Evolutionary conservation across 2,797 vertebrate genomes (phyloP).

Genomic region (Acanthis flammea): DNA sequence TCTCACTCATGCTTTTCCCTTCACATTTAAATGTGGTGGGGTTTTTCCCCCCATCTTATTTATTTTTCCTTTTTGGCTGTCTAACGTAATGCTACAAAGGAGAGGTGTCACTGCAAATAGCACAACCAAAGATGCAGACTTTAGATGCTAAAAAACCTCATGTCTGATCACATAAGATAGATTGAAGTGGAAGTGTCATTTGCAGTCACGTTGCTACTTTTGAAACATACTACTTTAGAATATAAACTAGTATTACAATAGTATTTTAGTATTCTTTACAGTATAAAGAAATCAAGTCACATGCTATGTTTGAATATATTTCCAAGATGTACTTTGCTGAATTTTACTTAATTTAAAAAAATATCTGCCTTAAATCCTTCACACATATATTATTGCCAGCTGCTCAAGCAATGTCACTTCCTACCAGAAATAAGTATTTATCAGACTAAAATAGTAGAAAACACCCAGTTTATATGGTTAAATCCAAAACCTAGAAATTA

Average conservation of each 20-base stretch:
- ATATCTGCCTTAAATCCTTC: neutral
- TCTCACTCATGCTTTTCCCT: neutral
- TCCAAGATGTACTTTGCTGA: neutral
- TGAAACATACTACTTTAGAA: neutral
- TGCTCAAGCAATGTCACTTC: neutral
- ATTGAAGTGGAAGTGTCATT: neutral
- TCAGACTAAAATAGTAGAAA: neutral
- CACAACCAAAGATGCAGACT: neutral
- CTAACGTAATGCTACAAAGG: neutral
- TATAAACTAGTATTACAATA: neutral
- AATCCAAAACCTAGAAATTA: neutral
- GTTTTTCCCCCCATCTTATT: neutral
- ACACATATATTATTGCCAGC: neutral
- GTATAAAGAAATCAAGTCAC: neutral
- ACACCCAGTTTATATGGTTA: neutral
- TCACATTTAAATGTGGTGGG: neutral
- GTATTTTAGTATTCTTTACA: neutral
- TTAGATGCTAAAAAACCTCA: neutral
- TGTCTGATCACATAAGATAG: accelerated
- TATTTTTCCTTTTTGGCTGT: neutral
- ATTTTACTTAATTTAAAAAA: neutral
- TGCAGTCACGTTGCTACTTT: neutral
- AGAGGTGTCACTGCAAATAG: neutral
- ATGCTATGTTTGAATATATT: neutral
- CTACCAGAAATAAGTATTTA: neutral